These are phyloP conservation scores for Chromoteleia sp. DNA, from an alignment of 2,888 invertebrate species.

Conservation along the genomic window DNA sequence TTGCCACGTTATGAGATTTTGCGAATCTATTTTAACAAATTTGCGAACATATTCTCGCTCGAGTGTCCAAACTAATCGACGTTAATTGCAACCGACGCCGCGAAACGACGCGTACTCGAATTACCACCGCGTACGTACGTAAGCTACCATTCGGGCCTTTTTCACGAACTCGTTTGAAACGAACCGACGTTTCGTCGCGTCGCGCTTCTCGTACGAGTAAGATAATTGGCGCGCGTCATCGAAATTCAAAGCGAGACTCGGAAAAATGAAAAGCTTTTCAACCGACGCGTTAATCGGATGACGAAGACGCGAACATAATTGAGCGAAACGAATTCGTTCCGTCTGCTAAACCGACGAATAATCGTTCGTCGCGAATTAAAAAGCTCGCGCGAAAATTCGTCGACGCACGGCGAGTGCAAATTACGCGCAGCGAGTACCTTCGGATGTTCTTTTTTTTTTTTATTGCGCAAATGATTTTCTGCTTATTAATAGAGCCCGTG, in stretches of 20 bases:
- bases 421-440: slow-evolving; percentile 3
- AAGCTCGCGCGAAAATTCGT: slow-evolving; percentile 5
- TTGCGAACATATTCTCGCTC: background rate
- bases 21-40: slow-evolving; percentile 27
- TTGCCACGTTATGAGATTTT: slow-evolving; percentile 8
- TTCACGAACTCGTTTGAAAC: background rate
- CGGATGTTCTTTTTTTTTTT: slow-evolving; percentile 62
- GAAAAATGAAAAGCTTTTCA: background rate
- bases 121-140: no score
- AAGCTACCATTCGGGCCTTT: no score
- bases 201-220: no score
- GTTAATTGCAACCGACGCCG: no score
- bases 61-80: background rate
- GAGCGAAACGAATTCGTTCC: background rate
- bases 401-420: slow-evolving; percentile 13
- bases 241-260: slow-evolving; percentile 5
- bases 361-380: slow-evolving; percentile 4
- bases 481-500: slow-evolving; percentile 81
- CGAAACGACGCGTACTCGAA: no score
- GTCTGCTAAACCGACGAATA: background rate
- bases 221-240: background rate
- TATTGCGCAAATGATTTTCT: slow-evolving; percentile 79
- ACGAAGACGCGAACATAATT: background rate
- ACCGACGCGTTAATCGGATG: slow-evolving; percentile 5
- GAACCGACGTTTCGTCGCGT: background rate